Conservation (phyloP, 2,113 vertebrate genomes). For the Ovis aries region DNA sequence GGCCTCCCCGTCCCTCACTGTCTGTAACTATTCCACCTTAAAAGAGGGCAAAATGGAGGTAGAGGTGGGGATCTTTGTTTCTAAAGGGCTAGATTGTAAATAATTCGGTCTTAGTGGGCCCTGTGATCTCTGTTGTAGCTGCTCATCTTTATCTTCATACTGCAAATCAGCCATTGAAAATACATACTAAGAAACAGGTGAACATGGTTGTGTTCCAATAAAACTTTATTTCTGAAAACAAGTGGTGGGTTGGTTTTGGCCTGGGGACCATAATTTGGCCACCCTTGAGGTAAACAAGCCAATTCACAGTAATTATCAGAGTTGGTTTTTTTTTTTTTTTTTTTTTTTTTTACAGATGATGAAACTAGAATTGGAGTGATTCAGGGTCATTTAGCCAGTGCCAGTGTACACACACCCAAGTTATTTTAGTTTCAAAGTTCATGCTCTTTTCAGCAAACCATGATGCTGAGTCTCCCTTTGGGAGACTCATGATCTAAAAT, state of each 20-base stretch:
- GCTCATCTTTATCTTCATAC: neutral
- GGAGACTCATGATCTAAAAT: neutral
- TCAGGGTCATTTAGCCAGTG: neutral
- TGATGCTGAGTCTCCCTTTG: neutral
- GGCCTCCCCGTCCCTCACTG: neutral
- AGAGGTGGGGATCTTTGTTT: neutral
- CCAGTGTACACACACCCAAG: neutral
- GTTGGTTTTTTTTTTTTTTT: neutral
- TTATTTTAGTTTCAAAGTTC: slow-evolving; percentile 29
- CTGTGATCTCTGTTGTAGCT: neutral
- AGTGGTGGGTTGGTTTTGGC: neutral
- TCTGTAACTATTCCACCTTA: neutral
- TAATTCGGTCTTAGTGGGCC: neutral
- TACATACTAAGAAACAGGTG: neutral
- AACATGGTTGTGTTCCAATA: neutral
- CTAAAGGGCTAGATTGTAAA: neutral
- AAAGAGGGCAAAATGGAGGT: neutral
- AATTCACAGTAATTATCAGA: neutral
- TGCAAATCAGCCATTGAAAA: neutral
- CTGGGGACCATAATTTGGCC: neutral
- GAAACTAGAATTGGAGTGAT: neutral
- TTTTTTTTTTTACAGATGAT: neutral
- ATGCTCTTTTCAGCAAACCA: neutral
- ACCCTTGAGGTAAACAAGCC: neutral
- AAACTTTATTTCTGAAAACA: slow-evolving; percentile 42